Percentiles rank a stretch among this genome's conserved stretches.
Conservation (phyloP, 1,140 invertebrate species). For the Papilio polytes region DNA sequence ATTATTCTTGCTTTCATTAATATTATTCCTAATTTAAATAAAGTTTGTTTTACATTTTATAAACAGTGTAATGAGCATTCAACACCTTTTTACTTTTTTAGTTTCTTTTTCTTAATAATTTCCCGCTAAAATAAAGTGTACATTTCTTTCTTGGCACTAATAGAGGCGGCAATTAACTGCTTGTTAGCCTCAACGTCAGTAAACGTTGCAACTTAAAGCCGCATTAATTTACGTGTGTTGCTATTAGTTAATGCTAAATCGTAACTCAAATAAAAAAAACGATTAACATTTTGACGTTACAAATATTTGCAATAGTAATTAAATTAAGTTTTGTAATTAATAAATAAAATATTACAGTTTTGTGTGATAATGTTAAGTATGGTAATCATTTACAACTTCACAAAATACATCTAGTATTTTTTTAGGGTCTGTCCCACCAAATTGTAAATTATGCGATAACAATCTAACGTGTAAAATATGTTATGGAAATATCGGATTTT, state of each 20-base stretch:
- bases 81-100: no score
- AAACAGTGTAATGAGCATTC: no score
- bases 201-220: conserved; percentile 31
- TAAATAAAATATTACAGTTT: no score
- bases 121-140: conserved; percentile 5
- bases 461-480: no score
- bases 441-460: no score
- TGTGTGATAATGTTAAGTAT: no score
- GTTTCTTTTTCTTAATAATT: not conserved
- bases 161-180: conserved; percentile 26
- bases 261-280: conserved; percentile 12
- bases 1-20: not conserved
- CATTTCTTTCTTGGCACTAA: conserved; percentile 35
- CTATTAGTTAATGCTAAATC: conserved; percentile 7
- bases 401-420: no score
- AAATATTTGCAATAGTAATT: not conserved
- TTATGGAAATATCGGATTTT: no score
- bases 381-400: no score
- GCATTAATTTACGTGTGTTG: conserved; percentile 29
- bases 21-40: not conserved
- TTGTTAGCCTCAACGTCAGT: conserved; percentile 27
- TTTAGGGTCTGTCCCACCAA: no score
- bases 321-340: no score
- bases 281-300: not conserved
- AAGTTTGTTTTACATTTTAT: not conserved